Evolutionary conservation across 2,113 vertebrate genomes (phyloP), one percentile per base, ranked within the genome.

Genomic region (Pomatorhinus ruficollis): DNA sequence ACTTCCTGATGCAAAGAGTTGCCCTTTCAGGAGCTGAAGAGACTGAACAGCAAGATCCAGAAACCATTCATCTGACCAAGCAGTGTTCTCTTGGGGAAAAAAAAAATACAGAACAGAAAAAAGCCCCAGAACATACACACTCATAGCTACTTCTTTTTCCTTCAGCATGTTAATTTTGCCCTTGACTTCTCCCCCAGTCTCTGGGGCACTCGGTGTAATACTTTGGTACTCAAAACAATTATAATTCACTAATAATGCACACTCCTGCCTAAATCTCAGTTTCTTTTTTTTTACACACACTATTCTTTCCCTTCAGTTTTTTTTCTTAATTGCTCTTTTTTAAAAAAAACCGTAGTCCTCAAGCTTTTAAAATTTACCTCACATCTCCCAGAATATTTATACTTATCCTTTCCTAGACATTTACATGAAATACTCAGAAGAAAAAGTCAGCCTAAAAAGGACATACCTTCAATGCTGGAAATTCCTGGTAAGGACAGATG

Each of bases 401-500:
- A 47, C 5, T 47, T 71, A 30, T 5, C 1, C 1, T 42, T 14
- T 82, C 44, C 61, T 78, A 25, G 57, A 69, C 24, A 47, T 6
- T 72, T 47, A 66, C 7, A 66, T 30, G 21, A 75, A 88, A 45
- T 33, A 60, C 2, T 68, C 45, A 70, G 35, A 31, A 91, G 21
- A 33, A 84, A 63, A 77, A 71, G 79, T 70, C 91, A 80, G 71
- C 21, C n/a, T 49, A 22, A 54, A 80, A 54, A 33, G 61, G 72
- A 95, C 89, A 95, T 97, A 98, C 98, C 98, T 97, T 96, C 6
- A 4, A 97, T 82, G 94, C 65, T 98, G 93, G 95, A 97, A 94
- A 98, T 95, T 96, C 97, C 98, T 92, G 97, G 97, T 77, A 98
- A 77, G 44, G 94, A 97, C 87, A 98, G 21, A 88, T 91, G 87